A percentile compares a stretch with the other conserved stretches of the same genome.
Evolutionary conservation across 2,113 vertebrate genomes (phyloP).

Genomic region (Eleginops maclovinus): DNA sequence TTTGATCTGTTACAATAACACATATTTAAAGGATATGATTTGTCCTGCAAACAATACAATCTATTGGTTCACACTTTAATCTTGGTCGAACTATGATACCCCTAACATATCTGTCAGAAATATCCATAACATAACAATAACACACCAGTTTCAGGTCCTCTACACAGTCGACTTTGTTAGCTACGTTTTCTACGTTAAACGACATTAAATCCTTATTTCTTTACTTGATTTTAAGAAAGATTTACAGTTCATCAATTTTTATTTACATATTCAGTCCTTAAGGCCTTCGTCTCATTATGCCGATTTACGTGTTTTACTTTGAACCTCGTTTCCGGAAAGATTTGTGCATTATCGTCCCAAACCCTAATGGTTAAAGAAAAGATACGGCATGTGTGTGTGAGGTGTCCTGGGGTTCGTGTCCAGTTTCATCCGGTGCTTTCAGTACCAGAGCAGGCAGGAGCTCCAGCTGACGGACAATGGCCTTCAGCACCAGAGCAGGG

Average conservation of each 20-base stretch:
- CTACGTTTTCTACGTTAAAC: too few relatives aligned
- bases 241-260: neutral
- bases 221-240: neutral
- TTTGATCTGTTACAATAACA: neutral
- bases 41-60: neutral
- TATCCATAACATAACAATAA: neutral
- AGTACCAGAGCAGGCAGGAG: slow-evolving; percentile 56
- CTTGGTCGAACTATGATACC: neutral
- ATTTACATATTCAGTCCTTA: neutral
- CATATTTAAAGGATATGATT: slow-evolving; percentile 2
- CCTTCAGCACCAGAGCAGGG: slow-evolving; percentile 75
- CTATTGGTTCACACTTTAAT: neutral
- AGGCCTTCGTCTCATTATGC: neutral
- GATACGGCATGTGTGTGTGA: neutral
- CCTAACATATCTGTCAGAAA: neutral
- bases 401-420: slow-evolving; percentile 57
- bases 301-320: neutral
- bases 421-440: slow-evolving; percentile 69
- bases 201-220: too few relatives aligned
- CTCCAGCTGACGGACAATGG: slow-evolving; percentile 79
- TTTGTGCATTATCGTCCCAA: neutral
- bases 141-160: neutral
- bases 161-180: neutral
- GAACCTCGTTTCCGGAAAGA: neutral
- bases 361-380: slow-evolving; percentile 4